Conservation (phyloP, 2,797 vertebrate genomes). For the Chelmon rostratus region DNA sequence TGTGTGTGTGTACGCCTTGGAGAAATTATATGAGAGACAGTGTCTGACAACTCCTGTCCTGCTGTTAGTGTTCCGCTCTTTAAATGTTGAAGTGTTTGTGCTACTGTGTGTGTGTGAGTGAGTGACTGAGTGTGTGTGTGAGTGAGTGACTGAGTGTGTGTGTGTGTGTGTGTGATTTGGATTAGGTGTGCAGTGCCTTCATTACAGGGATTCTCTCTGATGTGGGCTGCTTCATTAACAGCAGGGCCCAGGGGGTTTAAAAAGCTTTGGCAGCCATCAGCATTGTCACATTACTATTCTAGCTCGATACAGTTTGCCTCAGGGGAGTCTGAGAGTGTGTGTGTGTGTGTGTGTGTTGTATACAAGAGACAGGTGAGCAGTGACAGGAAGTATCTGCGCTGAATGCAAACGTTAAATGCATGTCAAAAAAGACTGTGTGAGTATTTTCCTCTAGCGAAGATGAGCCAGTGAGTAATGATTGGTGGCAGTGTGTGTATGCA, state of each 20-base stretch:
- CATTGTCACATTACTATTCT: constrained; percentile 73
- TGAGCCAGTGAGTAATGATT: constrained; percentile 13
- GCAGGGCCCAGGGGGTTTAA: constrained; percentile 61
- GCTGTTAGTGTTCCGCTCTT: constrained; percentile 31
- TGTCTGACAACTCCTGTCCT: constrained; percentile 27
- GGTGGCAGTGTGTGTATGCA: not conserved
- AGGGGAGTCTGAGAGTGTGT: constrained; percentile 43
- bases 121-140: constrained; percentile 28
- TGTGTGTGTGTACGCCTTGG: constrained; percentile 5
- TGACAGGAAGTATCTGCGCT: not conserved
- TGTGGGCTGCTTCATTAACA: constrained; percentile 79
- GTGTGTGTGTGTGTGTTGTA: constrained; percentile 34
- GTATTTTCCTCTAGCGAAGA: constrained; percentile 8
- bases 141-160: constrained; percentile 24
- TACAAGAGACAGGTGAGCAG: constrained; percentile 39
- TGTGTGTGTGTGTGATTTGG: constrained; percentile 24
- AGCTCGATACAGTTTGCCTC: constrained; percentile 52
- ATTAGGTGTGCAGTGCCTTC: constrained; percentile 67
- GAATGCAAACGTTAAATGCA: constrained; percentile 34
- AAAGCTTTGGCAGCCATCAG: constrained; percentile 73
- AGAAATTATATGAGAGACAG: constrained; percentile 34
- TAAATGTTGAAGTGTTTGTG: constrained; percentile 33
- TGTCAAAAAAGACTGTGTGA: constrained; percentile 17
- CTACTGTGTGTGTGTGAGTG: constrained; percentile 13
- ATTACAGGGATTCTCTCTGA: constrained; percentile 73